Base-by-base conservation (phyloP, 2,888 invertebrate species). In the Trichopria drosophilae region DNA sequence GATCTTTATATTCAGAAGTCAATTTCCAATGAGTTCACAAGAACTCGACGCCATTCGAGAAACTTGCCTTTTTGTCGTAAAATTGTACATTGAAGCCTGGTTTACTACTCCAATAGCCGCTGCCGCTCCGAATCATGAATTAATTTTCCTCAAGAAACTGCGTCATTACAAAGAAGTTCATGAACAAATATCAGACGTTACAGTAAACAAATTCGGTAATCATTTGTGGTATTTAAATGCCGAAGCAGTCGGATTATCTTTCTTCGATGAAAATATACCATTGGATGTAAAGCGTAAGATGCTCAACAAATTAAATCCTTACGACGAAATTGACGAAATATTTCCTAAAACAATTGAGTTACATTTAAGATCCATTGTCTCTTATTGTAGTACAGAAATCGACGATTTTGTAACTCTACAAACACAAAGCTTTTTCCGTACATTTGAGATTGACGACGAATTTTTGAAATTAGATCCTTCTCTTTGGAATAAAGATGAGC, bases 31-130 rank as follows among this genome's bases (percentile, higher is more conserved):
- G 4, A 58, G 55, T 0, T 22, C 2, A 2, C 13, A 32, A 19
- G 66, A 64, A 46, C 18, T 46, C 7, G 52, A 35, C 10, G 46
- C 36, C 13, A 31, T 67, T 10, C 36, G 53, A 6, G 51, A 61
- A 2, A 48, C 65, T 23, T 65, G 55, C 51, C 32, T 61, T 19
- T 66, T 65, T 43, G 15, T 63, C 13, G 52, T 61, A 9, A 42
- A 9, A n/a, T 31, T 63, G n/a, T 63, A 65, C 15, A 62, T 65
- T 58, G 59, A n/a, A n/a, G n/a, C n/a, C n/a, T n/a, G n/a, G n/a
- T n/a, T n/a, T n/a, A n/a, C n/a, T n/a, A n/a, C n/a, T 7, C 46
- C 58, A 5, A 32, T 39, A 13, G 57, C 63, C 7, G 16, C 46
- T 3, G 16, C 36, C 16, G 63, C 63, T 9, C 61, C 61, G 9